Conservation (phyloP, 2,888 invertebrate species). For the Eupithecia inturbata region DNA sequence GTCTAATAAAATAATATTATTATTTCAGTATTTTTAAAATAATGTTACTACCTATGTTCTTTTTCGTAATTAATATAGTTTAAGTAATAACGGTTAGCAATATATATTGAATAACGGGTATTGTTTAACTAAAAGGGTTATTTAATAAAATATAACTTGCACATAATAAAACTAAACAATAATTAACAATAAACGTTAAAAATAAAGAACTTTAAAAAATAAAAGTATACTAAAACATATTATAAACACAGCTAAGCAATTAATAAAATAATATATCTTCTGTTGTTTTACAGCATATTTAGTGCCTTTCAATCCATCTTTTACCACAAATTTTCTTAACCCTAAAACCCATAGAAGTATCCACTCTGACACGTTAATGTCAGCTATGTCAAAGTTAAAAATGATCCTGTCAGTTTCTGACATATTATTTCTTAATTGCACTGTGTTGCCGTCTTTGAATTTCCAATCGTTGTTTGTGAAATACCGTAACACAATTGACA, state of each 20-base stretch:
- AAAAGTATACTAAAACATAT: neutral
- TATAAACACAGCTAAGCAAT: slow-evolving; percentile 17
- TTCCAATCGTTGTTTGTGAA: slow-evolving; percentile 49
- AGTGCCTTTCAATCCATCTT: slow-evolving; percentile 49
- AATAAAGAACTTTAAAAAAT: neutral
- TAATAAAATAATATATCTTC: neutral
- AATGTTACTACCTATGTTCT: too few species aligned
- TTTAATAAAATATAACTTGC: too few species aligned
- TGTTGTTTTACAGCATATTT: slow-evolving; percentile 41
- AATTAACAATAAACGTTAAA: too few species aligned
- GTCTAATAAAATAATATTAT: too few species aligned
- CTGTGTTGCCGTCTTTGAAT: slow-evolving; percentile 49
- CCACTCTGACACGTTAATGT: slow-evolving; percentile 46
- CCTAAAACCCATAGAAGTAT: slow-evolving; percentile 47
- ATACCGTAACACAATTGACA: slow-evolving; percentile 39
- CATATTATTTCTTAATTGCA: slow-evolving; percentile 38
- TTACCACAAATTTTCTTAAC: slow-evolving; percentile 48
- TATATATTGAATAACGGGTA: too few species aligned
- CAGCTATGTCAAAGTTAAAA: slow-evolving; percentile 49
- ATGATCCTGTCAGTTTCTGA: slow-evolving; percentile 47
- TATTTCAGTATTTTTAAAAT: too few species aligned
- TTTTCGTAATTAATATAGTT: too few species aligned
- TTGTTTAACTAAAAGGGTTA: too few species aligned
- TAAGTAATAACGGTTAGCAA: too few species aligned
- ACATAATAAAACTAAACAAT: too few species aligned